phyloP scores from a whole-genome alignment of 37 sponge, comb jelly and placozoan genomes.

The Petrosia ficiformis region DNA sequence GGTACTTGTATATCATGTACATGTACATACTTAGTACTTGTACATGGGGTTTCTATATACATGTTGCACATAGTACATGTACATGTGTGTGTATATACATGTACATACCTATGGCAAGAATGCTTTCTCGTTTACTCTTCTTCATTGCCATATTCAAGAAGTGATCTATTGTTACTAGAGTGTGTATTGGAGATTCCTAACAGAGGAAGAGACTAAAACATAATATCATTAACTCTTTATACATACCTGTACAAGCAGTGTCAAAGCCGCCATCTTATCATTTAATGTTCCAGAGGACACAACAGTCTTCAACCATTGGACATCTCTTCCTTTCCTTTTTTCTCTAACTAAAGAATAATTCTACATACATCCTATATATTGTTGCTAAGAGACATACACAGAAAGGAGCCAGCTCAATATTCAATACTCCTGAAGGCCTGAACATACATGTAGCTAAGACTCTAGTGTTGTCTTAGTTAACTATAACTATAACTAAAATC shows the following conservation, averaged over 20 bases:
- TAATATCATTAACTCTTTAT: not conserved
- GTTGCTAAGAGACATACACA: not conserved
- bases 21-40: too few relatives aligned
- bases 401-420: not conserved
- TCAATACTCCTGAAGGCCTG: not conserved
- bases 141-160: slow-evolving; percentile 83
- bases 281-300: slow-evolving; percentile 86
- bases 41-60: too few relatives aligned
- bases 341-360: slow-evolving; percentile 35
- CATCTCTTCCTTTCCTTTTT: slow-evolving; percentile 71
- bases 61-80: too few relatives aligned
- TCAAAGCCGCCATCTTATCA: slow-evolving; percentile 85
- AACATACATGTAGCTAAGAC: not conserved
- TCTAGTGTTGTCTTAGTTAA: too few relatives aligned
- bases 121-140: slow-evolving; percentile 85
- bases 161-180: slow-evolving; percentile 61
- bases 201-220: not conserved
- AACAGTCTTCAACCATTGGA: slow-evolving; percentile 89
- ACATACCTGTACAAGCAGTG: slow-evolving; percentile 76
- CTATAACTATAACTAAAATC: too few relatives aligned
- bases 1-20: too few relatives aligned
- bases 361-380: too few relatives aligned
- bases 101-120: slow-evolving; percentile 48
- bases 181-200: slow-evolving; percentile 94
- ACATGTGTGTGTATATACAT: not conserved